A percentile compares a stretch with the other conserved stretches of the same genome.
phyloP scores from a whole-genome alignment of 2,888 invertebrate species.

The Monochamus alternatus region DNA sequence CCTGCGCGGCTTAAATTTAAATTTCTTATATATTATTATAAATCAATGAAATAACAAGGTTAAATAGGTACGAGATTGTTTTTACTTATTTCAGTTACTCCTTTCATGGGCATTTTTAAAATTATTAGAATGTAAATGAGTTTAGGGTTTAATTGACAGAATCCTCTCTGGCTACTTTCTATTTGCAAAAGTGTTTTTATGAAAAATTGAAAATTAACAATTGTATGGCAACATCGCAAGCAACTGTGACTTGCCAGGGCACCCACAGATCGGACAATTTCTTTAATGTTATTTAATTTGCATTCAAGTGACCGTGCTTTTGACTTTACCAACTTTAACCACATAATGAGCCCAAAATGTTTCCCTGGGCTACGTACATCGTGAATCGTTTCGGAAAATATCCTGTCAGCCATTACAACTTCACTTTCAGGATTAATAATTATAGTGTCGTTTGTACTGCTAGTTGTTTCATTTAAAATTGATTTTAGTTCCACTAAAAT shows the following conservation, averaged over 20 bases:
- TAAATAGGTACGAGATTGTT: too few relatives aligned
- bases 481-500: too few relatives aligned
- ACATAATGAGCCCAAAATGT: constrained; percentile 46
- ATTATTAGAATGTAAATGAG: too few relatives aligned
- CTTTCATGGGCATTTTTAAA: too few relatives aligned
- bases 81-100: too few relatives aligned
- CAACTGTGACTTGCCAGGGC: constrained; percentile 51
- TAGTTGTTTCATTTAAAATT: neutral
- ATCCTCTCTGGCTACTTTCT: too few relatives aligned
- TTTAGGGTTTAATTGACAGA: too few relatives aligned
- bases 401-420: constrained; percentile 7
- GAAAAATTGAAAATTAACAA: neutral
- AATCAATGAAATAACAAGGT: too few relatives aligned
- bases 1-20: too few relatives aligned
- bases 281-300: constrained; percentile 58
- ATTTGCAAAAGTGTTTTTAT: too few relatives aligned
- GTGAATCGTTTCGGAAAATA: constrained; percentile 40
- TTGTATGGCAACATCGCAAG: constrained; percentile 40
- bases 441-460: neutral
- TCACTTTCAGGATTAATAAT: neutral
- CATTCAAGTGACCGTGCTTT: constrained; percentile 54
- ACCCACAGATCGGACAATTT: constrained; percentile 61
- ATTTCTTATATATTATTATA: too few relatives aligned
- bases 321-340: constrained; percentile 46
- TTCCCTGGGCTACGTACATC: constrained; percentile 48